These are phyloP conservation scores for Hydrolagus affinis DNA, from an alignment of 2,113 vertebrate genomes.

Conservation along the genomic window DNA sequence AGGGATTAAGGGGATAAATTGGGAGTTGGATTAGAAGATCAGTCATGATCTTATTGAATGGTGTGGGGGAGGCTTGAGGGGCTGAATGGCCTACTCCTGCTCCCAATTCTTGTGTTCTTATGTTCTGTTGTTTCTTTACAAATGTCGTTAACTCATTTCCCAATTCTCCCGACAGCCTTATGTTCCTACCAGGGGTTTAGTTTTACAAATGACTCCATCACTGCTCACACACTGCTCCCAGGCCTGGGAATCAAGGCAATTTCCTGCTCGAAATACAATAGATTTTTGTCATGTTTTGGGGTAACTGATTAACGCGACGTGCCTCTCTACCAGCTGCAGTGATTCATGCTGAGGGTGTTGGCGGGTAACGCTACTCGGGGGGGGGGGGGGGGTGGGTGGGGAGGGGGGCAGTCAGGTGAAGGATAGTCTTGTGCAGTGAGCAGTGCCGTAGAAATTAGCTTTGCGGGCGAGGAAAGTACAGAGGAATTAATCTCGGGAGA, in stretches of 20 bases:
- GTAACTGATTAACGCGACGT: neutral
- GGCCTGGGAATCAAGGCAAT: neutral
- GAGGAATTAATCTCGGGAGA: neutral
- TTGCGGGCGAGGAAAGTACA: no score
- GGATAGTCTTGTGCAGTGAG: neutral
- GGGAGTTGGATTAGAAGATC: no score
- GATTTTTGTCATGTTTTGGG: conserved; percentile 3
- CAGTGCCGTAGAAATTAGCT: no score
- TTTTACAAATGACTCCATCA: neutral
- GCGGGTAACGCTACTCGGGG: neutral
- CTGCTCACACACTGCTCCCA: neutral
- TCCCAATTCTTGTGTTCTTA: no score
- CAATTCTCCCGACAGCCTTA: neutral
- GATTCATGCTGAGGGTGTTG: neutral
- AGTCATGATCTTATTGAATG: no score
- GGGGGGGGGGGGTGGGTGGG: neutral
- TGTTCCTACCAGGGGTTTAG: neutral
- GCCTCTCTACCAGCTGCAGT: neutral
- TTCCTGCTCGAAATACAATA: neutral
- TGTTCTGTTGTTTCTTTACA: neutral
- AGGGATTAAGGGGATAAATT: no score
- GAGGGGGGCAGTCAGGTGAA: neutral
- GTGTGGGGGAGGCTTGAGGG: no score
- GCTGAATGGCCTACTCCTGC: no score
- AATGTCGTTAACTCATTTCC: neutral